Percentiles rank a stretch among this genome's conserved stretches.
phyloP scores from a whole-genome alignment of 1,140 invertebrate species.

The Drosophila triauraria region DNA sequence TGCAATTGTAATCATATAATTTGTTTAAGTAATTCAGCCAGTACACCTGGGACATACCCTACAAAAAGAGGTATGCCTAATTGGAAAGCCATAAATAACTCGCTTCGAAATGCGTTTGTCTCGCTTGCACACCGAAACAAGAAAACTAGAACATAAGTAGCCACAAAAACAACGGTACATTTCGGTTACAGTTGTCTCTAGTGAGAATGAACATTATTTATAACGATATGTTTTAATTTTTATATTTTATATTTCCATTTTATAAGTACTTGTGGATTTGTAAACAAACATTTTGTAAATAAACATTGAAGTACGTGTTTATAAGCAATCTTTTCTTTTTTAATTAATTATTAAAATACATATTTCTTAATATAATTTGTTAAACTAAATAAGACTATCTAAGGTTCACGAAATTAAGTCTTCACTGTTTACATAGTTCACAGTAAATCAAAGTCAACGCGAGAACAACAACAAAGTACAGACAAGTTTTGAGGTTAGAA shows the following conservation, averaged over 20 bases:
- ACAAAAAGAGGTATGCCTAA: not conserved
- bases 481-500: slow-evolving; percentile 59
- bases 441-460: slow-evolving; percentile 61
- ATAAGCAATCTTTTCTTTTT: too few relatives aligned
- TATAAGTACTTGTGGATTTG: not conserved
- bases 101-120: slow-evolving; percentile 10
- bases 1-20: slow-evolving; percentile 50
- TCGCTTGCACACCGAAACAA: slow-evolving; percentile 44
- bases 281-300: not conserved
- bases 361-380: not conserved
- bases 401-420: too few relatives aligned
- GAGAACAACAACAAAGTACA: slow-evolving; percentile 44
- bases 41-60: slow-evolving; percentile 19
- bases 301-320: too few relatives aligned
- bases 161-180: slow-evolving; percentile 49
- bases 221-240: too few relatives aligned
- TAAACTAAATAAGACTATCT: too few relatives aligned
- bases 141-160: slow-evolving; percentile 52
- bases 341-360: not conserved
- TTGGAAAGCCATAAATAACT: slow-evolving; percentile 19
- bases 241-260: too few relatives aligned
- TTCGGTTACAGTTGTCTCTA: slow-evolving; percentile 26
- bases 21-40: slow-evolving; percentile 7
- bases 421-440: not conserved
- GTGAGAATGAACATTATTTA: not conserved